Conservation (phyloP, 2,797 vertebrate species). For the Gobio occitaniae region DNA sequence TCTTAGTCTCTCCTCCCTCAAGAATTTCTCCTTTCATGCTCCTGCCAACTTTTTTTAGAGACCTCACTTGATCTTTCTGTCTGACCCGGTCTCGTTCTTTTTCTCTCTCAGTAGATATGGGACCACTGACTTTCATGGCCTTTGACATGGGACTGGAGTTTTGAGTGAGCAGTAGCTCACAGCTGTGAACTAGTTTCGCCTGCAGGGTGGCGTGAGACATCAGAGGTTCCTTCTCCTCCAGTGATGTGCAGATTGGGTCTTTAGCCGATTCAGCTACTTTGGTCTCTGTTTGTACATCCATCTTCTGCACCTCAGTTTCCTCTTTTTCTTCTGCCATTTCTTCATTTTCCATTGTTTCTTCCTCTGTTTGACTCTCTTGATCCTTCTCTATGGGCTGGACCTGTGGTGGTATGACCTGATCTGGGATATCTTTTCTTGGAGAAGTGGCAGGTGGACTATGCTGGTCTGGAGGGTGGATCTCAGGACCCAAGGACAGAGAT, state of each 20-base stretch:
- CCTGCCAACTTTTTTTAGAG: conserved; percentile 56
- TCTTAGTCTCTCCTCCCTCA: conserved; percentile 55
- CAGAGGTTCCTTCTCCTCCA: conserved; percentile 49
- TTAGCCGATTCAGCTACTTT: conserved; percentile 19
- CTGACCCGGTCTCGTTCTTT: conserved; percentile 59
- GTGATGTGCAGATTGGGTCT: conserved; percentile 35
- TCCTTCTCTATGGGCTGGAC: conserved; percentile 55
- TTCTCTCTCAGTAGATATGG: conserved; percentile 61
- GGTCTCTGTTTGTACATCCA: conserved; percentile 40
- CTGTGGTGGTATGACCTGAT: conserved; percentile 41
- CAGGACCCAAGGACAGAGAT: conserved; percentile 74
- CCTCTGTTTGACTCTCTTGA: conserved; percentile 25
- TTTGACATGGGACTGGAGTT: conserved; percentile 75
- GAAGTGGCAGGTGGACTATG: conserved; percentile 61
- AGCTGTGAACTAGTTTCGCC: conserved; percentile 74
- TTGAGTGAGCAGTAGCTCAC: conserved; percentile 75
- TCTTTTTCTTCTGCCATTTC: conserved; percentile 19
- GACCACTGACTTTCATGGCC: conserved; percentile 44
- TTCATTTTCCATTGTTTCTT: conserved; percentile 58
- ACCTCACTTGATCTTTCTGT: conserved; percentile 45
- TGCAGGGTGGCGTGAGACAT: conserved; percentile 72
- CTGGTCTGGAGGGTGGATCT: conserved; percentile 71
- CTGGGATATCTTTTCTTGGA: conserved; percentile 65
- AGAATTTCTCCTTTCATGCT: conserved; percentile 61
- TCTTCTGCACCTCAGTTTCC: conserved; percentile 37